These are phyloP conservation scores for Ornithorhynchus anatinus DNA, from an alignment of 2,113 vertebrate species.

Conservation along the genomic window DNA sequence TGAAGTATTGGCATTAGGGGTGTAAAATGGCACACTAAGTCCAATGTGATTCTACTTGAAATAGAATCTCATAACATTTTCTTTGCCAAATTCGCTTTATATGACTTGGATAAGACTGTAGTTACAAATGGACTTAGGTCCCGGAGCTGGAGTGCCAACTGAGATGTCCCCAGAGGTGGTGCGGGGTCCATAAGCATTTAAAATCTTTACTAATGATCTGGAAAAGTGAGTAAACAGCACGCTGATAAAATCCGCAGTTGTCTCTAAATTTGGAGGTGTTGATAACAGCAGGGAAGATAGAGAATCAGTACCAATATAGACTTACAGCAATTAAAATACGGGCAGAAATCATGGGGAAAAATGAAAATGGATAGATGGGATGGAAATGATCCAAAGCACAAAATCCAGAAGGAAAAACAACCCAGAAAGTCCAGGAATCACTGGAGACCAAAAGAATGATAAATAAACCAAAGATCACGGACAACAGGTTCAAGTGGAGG, in stretches of 20 bases:
- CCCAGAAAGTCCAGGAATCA: background rate
- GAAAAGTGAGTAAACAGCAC: slow-evolving; percentile 1
- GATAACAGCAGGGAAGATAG: background rate
- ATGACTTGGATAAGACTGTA: slow-evolving; percentile 8
- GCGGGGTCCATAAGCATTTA: slow-evolving; percentile 4
- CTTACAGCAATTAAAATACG: slow-evolving; percentile 16
- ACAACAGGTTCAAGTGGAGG: background rate
- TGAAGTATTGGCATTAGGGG: background rate
- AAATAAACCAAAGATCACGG: no score
- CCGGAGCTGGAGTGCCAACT: background rate
- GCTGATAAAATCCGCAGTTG: background rate
- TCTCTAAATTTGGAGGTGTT: slow-evolving; percentile 24
- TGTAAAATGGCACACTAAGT: background rate
- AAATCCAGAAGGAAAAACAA: background rate
- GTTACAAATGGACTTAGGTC: background rate
- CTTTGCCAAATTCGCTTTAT: background rate
- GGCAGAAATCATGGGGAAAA: slow-evolving; percentile 5
- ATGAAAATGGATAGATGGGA: slow-evolving; percentile 6
- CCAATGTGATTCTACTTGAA: background rate
- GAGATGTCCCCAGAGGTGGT: background rate
- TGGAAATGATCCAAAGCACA: slow-evolving; percentile 24
- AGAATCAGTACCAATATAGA: slow-evolving; percentile 8
- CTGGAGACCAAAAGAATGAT: background rate
- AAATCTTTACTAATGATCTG: slow-evolving; percentile 12
- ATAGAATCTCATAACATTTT: background rate